Base-by-base conservation (phyloP, 2,113 vertebrate species). In the Diphyllodes magnificus region DNA sequence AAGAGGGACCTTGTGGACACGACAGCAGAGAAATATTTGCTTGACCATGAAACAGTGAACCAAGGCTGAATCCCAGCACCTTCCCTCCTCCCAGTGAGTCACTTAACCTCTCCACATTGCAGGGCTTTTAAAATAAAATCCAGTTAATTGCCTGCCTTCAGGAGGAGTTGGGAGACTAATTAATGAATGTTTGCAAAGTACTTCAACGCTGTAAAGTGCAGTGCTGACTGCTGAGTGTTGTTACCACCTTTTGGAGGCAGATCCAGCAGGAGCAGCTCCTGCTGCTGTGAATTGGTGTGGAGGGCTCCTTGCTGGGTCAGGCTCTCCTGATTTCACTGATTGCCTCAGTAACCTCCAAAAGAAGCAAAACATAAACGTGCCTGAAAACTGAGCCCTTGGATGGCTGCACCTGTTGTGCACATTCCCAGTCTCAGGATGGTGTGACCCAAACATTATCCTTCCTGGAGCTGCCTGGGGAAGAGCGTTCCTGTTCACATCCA, bases 161-260 rank as follows among this genome's bases (percentile, higher is more conserved):
- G 94, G 76, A 82, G 49, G 39, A 59, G 19, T 50, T 91, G 65
- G 70, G 68, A 87, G 50, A 51, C 60, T 90, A 84, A 93, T 92
- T 91, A 93, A 94, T 90, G 77, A 47, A 37, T 89, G 68, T 94
- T 95, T 95, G 86, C 57, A 10, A 47, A 72, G 79, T 49, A 49
- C 77, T 96, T 45, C 19, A 73, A 6, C 53, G 14, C 9, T 40
- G 25, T 44, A 44, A 90, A 93, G 72, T 28, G 66, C 65, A 39
- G 28, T 3, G 14, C 21, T 71, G 81, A 39, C 72, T 83, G 45
- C 59, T 65, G 88, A 82, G 68, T 22, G 68, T 22, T 54, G 40
- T 44, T 51, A 11, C 12, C 91, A 31, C 18, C 51, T 68, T 78
- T 77, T 30, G n/a, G 50, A 28, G 42, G 66, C 71, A 81, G 39